Base-by-base conservation (phyloP, 2,797 vertebrate genomes). In the Typhlichthys subterraneus region DNA sequence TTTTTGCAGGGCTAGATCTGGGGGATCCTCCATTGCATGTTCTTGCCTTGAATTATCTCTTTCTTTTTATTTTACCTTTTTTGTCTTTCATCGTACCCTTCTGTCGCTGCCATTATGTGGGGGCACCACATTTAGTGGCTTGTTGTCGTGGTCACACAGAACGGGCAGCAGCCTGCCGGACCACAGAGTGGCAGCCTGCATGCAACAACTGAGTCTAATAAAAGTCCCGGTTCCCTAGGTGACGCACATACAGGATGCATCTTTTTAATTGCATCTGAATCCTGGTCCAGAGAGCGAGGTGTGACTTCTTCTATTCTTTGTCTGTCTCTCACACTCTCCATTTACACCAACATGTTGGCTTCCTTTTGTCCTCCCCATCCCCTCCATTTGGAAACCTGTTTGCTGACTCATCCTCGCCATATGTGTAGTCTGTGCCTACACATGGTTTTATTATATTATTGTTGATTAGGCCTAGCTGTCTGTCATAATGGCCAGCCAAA, bases 181-280 rank as follows among this genome's bases (percentile, higher is more conserved):
- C 38, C 38, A 42, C 61, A 54, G 42, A 5, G 8, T 38, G n/a
- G 17, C 17, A 79, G 71, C 53, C 65, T 61, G 72, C 77, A 81
- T 76, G 17, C 33, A 80, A 78, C 77, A 75, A 80, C 73, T 82
- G 70, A 72, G 76, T 83, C 77, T 80, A 73, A 84, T 77, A 79
- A 73, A 64, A 67, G 63, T 46, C 52, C 45, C 38, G 19, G 64
- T 78, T 80, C 70, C 75, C 67, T 67, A 61, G 72, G 75, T 75
- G 76, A 87, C 72, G 72, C 69, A 23, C 57, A 63, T 64, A 77
- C 57, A 0, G 59, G 70, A 74, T 75, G 66, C 59, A 83, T 76
- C 57, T 73, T 79, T 87, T 87, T 87, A 84, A 89, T 88, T 87
- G 81, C 76, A 83, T 73, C 67, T 75, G 80, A 72, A 70, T 82